Conservation (phyloP, 2,113 vertebrate species). For the Daubentonia madagascariensis region DNA sequence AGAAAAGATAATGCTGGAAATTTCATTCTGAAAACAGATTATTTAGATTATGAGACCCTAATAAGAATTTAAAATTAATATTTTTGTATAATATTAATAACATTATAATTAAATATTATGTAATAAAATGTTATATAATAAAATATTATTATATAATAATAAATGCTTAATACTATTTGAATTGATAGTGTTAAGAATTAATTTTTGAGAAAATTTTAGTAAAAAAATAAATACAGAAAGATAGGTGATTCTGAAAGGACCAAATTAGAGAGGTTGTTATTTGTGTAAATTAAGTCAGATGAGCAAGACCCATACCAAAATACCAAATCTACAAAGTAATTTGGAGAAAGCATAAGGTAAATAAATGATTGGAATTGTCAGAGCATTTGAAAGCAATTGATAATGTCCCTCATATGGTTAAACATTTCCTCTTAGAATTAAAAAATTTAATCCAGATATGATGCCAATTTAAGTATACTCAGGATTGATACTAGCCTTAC, state of each 20-base stretch:
- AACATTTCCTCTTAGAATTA: slow-evolving; percentile 1
- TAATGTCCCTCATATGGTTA: not conserved
- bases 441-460: not conserved
- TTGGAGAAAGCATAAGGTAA: not conserved
- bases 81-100: not conserved
- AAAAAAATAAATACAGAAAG: not conserved
- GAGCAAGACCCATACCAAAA: not conserved
- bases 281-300: slow-evolving; percentile 35
- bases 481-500: not conserved
- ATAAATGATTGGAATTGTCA: not conserved
- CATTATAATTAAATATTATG: not conserved
- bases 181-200: not conserved
- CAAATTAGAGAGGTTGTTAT: not conserved
- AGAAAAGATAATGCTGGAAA: not conserved
- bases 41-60: slow-evolving; percentile 21
- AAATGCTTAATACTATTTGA: not conserved
- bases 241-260: not conserved
- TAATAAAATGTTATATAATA: too few species aligned
- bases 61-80: slow-evolving; percentile 7
- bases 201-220: slow-evolving; percentile 23
- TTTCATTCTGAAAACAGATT: not conserved
- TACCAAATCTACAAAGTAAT: not conserved
- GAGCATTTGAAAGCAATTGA: not conserved
- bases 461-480: not conserved
- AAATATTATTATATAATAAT: too few species aligned